Base-by-base conservation (phyloP, 2,113 vertebrate genomes). In the Prochilodus magdalenae region DNA sequence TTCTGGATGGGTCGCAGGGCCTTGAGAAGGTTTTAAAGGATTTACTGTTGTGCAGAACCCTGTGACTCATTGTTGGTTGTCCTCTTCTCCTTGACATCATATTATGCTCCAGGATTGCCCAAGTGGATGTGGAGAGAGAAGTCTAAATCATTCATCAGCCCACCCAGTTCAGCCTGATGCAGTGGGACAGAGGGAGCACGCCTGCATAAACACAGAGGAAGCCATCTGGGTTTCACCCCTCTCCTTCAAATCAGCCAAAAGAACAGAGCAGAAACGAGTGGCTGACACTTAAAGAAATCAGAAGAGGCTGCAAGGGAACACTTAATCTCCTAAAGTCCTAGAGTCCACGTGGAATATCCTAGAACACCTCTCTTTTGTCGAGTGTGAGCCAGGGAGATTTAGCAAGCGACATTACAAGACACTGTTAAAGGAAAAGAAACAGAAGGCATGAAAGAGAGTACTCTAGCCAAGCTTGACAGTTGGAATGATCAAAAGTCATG, bases 131-230 rank as follows among this genome's bases (percentile, higher is more conserved):
- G 16, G 27, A 49, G n/a, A 67, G 53, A 26, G 49, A 75, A 71
- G n/a, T 79, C 26, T 74, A 67, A 84, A 74, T 84, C 62, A 84
- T 84, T 84, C 36, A 36, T 65, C 53, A 77, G 27, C 20, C 69
- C 40, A 66, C 63, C 18, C 59, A 36, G 40, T 77, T 69, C 74
- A 83, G 40, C 29, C 26, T 80, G 62, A 83, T 73, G 79, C 71
- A 83, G 70, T 59, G 55, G 80, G 76, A 79, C 80, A 86, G 53
- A 15, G 72, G 69, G 57, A 73, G 49, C 55, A 24, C 44, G 51
- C 62, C 40, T 51, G 70, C 69, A 78, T 81, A 77, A 81, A 77
- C 36, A 72, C 70, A 71, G n/a, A 27, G 29, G 57, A 59, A 79
- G 26, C 76, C 67, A 36, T 67, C 24, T 12, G 29, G 73, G 62